Evolutionary conservation across 1,140 invertebrate genomes (phyloP).

Genomic region (Centruroides sculpturatus): DNA sequence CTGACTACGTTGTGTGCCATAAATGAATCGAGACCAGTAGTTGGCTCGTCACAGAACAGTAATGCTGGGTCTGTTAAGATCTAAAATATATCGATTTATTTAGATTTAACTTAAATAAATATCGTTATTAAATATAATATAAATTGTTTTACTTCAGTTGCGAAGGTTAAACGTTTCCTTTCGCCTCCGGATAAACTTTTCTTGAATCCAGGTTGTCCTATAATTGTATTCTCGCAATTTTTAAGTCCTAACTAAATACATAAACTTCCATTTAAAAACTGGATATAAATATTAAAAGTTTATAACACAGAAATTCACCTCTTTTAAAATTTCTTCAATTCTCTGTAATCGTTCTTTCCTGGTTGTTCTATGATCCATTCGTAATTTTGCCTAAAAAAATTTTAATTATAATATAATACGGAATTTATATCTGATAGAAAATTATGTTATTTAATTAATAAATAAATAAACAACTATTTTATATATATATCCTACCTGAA

Average conservation of each 20-base stretch:
- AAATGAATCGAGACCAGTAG: slow-evolving; percentile 79
- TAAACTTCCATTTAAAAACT: not conserved
- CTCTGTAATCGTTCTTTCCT: slow-evolving; percentile 57
- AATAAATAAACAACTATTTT: too few species aligned
- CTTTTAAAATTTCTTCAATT: slow-evolving; percentile 78
- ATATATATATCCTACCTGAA: slow-evolving; percentile 51
- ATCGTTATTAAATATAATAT: too few species aligned
- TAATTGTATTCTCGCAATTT: slow-evolving; percentile 57
- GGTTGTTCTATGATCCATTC: slow-evolving; percentile 73
- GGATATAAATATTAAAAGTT: too few species aligned
- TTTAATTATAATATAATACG: not conserved
- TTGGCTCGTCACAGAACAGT: slow-evolving; percentile 95
- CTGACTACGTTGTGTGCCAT: slow-evolving; percentile 86
- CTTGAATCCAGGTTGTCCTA: slow-evolving; percentile 63
- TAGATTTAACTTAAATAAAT: too few species aligned
- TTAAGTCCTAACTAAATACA: slow-evolving; percentile 52
- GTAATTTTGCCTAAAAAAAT: slow-evolving; percentile 57
- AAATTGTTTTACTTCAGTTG: slow-evolving; percentile 56
- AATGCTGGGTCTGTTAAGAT: slow-evolving; percentile 84
- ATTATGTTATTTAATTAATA: not conserved
- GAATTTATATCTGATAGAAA: not conserved
- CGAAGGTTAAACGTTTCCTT: slow-evolving; percentile 87
- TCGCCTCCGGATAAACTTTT: slow-evolving; percentile 94
- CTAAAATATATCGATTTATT: slow-evolving; percentile 28
- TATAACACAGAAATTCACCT: slow-evolving; percentile 38